phyloP scores from a whole-genome alignment of 2,113 vertebrate genomes.

The Albula glossodonta region DNA sequence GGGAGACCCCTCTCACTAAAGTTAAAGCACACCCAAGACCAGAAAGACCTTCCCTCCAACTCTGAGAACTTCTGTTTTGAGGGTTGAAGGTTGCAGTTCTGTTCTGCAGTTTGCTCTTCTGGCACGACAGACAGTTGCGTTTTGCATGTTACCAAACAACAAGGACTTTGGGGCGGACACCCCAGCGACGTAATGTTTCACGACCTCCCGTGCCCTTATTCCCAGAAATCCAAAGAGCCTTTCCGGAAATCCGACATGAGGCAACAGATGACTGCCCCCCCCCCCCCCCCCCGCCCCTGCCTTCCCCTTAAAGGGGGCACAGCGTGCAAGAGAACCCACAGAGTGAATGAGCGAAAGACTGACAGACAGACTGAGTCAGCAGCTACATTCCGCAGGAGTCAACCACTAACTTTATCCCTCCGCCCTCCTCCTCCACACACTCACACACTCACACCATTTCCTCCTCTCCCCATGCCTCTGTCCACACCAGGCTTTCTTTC shows the following conservation, averaged over 20 bases:
- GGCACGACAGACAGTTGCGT: background rate
- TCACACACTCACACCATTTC: conserved; percentile 1
- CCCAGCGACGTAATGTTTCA: background rate
- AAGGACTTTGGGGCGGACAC: background rate
- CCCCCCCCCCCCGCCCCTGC: no score
- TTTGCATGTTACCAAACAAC: background rate
- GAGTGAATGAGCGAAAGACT: background rate
- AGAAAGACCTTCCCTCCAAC: background rate
- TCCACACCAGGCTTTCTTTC: background rate
- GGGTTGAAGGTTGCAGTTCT: background rate
- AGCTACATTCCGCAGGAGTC: conserved; percentile 22
- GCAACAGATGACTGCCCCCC: background rate
- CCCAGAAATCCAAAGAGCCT: background rate
- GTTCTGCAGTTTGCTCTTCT: background rate
- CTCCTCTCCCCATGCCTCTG: background rate
- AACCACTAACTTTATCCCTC: conserved; percentile 15
- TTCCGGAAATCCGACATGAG: conserved; percentile 17
- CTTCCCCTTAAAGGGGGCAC: background rate
- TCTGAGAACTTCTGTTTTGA: background rate
- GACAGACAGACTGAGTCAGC: conserved; percentile 18
- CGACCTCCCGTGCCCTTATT: background rate
- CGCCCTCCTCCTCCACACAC: background rate
- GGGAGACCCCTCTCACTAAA: background rate
- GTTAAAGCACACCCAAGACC: background rate
- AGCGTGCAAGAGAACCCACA: background rate